Evolutionary conservation across 1,140 invertebrate species (phyloP), one percentile per base, ranked within the genome.

Genomic region (Geopemphigus sp.): DNA sequence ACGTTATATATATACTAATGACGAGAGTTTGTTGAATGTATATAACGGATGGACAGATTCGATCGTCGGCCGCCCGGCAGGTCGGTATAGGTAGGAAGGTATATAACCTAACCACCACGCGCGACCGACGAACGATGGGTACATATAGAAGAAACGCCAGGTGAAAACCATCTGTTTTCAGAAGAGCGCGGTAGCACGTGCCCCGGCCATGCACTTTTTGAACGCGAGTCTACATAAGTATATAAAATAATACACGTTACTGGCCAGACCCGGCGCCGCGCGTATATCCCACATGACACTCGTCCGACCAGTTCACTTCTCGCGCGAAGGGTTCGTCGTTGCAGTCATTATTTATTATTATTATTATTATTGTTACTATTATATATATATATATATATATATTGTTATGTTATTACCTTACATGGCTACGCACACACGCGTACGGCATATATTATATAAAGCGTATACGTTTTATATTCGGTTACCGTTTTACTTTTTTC

Each of bases 261-360:
- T 45, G 32, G 32, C 66, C 66, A 68, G n/a, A 26, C 64, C 32
- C n/a, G 54, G 24, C 64, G 72, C 22, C 26, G 32, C 32, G 32
- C 45, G 64, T 72, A 76, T 76, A 59, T 76, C 73, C 73, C 73
- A 76, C 73, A 76, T 76, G 73, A 76, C 73, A 76, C 73, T 76
- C 73, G 73, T 76, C 32, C 73, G 73, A 76, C 73, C 73, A 76
- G 73, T 76, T 76, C 73, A 76, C 73, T 76, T n/a, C n/a, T n/a
- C 24, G 32, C 66, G 66, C 73, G 54, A 39, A 39, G 32, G 56
- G 73, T 59, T 76, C 73, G 59, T 76, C 73, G 54, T 26, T n/a
- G 10, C 39, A 68, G 39, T 68, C 64, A 66, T 66, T 66, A 66
- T 66, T 66, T 68, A 24, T 68, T 14, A 26, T 57, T 24, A 24